phyloP scores from a whole-genome alignment of 2,888 invertebrate genomes.

The Clitarchus hookeri region DNA sequence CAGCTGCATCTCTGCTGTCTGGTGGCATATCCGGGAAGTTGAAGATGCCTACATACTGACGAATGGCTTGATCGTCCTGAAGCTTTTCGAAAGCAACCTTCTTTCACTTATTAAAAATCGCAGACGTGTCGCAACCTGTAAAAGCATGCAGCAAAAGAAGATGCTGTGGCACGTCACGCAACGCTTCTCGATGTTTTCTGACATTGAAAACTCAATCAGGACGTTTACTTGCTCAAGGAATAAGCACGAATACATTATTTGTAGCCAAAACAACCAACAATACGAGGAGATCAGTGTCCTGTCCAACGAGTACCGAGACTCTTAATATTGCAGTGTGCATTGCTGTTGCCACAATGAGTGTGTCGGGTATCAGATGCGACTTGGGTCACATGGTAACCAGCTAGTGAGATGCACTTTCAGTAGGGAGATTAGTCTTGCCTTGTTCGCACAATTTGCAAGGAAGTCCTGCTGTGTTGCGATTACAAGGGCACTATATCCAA shows the following conservation, averaged over 20 bases:
- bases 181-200: constrained; percentile 25
- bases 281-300: no score
- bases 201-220: constrained; percentile 11
- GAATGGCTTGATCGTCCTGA: background rate
- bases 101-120: constrained; percentile 16
- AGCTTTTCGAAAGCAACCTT: constrained; percentile 26
- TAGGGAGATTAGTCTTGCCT: background rate
- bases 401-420: constrained; percentile 12
- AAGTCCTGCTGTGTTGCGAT: constrained; percentile 27
- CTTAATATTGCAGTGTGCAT: constrained; percentile 4
- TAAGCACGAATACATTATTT: background rate
- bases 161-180: constrained; percentile 22
- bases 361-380: constrained; percentile 28
- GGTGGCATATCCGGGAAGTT: background rate
- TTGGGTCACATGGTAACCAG: constrained; percentile 20
- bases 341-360: constrained; percentile 29
- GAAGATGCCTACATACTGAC: background rate
- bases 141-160: constrained; percentile 5
- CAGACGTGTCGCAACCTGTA: constrained; percentile 31
- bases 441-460: constrained; percentile 25
- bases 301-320: constrained; percentile 28
- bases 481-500: background rate
- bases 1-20: background rate
- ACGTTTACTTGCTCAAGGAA: constrained; percentile 22
- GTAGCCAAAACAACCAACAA: background rate